A percentile compares a stretch with the other conserved stretches of the same genome.
phyloP scores from a whole-genome alignment of 2,888 invertebrate genomes.

The Erynnis tages region DNA sequence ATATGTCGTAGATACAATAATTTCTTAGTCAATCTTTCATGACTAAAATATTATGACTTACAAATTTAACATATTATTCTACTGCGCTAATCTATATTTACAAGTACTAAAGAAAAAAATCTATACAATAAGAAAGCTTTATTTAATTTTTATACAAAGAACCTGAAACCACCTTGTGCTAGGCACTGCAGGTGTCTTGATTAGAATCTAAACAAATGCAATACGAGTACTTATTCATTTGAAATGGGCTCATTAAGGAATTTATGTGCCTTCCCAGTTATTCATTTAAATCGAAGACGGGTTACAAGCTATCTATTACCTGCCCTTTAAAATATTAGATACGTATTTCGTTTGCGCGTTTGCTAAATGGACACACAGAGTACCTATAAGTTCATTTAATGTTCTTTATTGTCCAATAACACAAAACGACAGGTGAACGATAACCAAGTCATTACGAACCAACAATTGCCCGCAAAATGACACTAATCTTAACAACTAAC shows the following conservation, averaged over 20 bases:
- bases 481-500: conserved; percentile 56
- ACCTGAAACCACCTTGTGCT: conserved; percentile 36
- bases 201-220: conserved; percentile 52
- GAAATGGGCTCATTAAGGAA: conserved; percentile 14
- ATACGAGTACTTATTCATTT: conserved; percentile 12
- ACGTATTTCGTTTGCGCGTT: background rate
- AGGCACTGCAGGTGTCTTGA: conserved; percentile 44
- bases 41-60: too few species aligned
- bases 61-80: too few species aligned
- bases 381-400: conserved; percentile 3
- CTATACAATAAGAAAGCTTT: conserved; percentile 10
- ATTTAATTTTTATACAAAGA: conserved; percentile 26
- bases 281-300: conserved; percentile 19
- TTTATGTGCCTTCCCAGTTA: conserved; percentile 15
- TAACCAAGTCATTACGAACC: conserved; percentile 34
- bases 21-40: too few species aligned
- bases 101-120: too few species aligned
- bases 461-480: conserved; percentile 38
- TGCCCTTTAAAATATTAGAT: conserved; percentile 7
- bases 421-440: conserved; percentile 49
- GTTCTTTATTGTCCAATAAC: background rate
- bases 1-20: too few species aligned
- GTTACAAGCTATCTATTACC: conserved; percentile 3
- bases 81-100: too few species aligned
- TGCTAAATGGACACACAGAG: background rate